These are phyloP conservation scores for Dermatophagoides farinae DNA, from an alignment of 1,140 invertebrate species.

Conservation along the genomic window DNA sequence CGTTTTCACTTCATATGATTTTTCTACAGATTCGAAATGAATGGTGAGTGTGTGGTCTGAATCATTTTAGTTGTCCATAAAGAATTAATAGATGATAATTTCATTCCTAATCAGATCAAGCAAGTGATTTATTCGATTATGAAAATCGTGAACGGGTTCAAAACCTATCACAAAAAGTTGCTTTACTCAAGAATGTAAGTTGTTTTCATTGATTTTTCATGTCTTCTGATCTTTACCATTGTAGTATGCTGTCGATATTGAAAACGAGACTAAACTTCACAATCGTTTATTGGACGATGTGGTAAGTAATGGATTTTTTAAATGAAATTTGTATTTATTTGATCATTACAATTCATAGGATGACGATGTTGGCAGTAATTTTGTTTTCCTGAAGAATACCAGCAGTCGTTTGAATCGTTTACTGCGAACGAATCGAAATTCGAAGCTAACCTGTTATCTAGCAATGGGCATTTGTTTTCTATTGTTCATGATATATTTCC, in stretches of 20 bases:
- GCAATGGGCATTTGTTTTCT: slow-evolving; percentile 24
- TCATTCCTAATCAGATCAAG: neutral
- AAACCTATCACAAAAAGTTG: slow-evolving; percentile 10
- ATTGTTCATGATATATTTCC: slow-evolving; percentile 27
- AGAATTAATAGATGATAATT: neutral
- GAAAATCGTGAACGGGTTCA: slow-evolving; percentile 13
- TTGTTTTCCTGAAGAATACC: slow-evolving; percentile 26
- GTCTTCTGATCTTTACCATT: neutral
- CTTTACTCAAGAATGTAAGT: slow-evolving; percentile 12
- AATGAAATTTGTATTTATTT: neutral
- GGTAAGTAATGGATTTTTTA: slow-evolving; percentile 8
- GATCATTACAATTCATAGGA: slow-evolving; percentile 18
- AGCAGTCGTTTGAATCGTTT: slow-evolving; percentile 26
- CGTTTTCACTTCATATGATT: too few species aligned
- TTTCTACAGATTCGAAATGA: too few species aligned
- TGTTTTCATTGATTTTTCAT: slow-evolving; percentile 1
- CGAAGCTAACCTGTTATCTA: slow-evolving; percentile 29
- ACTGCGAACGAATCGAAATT: slow-evolving; percentile 26
- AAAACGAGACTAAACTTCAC: slow-evolving; percentile 22
- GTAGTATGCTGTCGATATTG: slow-evolving; percentile 22
- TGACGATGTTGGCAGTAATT: slow-evolving; percentile 26
- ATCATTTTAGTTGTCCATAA: too few species aligned
- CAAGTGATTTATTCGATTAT: slow-evolving; percentile 9
- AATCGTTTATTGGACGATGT: slow-evolving; percentile 21
- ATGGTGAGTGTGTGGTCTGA: too few species aligned